Base-by-base conservation (phyloP, 2,797 vertebrate species). In the Percopsis omiscomaycus region DNA sequence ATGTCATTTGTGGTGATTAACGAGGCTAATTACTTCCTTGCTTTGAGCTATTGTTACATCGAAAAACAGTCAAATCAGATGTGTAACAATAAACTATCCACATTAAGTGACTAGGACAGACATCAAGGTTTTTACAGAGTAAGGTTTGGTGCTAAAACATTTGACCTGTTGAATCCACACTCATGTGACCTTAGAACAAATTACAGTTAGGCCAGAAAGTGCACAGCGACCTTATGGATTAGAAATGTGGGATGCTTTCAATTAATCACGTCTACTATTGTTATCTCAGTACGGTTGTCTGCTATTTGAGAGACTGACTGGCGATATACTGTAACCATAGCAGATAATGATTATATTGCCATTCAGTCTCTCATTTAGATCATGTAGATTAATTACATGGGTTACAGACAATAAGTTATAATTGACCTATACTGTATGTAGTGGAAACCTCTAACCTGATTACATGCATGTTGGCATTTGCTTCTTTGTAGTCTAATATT, bases 11-110 rank as follows among this genome's bases (percentile, higher is more conserved):
- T 78, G 76, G 73, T 80, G 73, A 82, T 73, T 78, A 86, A 84
- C 82, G 85, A 66, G 84, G 82, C 84, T 87, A 88, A 87, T 87
- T 89, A 74, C 67, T 77, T 69, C 69, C 67, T 78, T 30, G 66
- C 84, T 77, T 78, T 77, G 61, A 0, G 71, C 71, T 71, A 68
- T 59, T 84, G 75, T 66, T 62, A 61, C 32, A 80, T 62, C 42
- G 57, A 47, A 16, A 12, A 68, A 47, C 57, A 47, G 27, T 22
- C 22, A 22, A 22, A 22, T 22, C 22, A 22, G 1, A 22, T 22
- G 22, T 22, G 22, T 22, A 22, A 1, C 22, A 22, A 22, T 22
- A 22, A 22, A 22, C 22, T 22, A 22, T 22, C 22, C 22, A 22
- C 22, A 22, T 22, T 22, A 64, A 27, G 48, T 51, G 44, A 58